Conservation (phyloP, 2,113 vertebrate genomes). For the Odocoileus hemionus region DNA sequence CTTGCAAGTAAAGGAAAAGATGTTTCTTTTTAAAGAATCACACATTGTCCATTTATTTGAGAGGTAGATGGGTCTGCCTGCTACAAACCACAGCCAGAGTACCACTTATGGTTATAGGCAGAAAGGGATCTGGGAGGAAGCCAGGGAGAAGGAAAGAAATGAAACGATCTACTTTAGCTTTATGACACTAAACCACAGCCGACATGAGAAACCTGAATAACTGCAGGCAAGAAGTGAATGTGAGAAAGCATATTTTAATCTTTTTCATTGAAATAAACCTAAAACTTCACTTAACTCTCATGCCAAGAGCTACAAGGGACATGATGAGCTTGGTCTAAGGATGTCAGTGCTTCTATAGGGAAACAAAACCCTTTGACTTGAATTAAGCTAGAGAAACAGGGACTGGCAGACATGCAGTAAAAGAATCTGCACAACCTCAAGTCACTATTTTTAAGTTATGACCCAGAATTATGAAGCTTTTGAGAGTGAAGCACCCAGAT, state of each 20-base stretch:
- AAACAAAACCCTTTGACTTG: neutral
- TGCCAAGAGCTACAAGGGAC: neutral
- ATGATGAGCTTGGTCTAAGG: neutral
- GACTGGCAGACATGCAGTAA: neutral
- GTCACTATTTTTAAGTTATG: neutral
- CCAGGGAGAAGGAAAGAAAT: neutral
- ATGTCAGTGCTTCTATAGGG: neutral
- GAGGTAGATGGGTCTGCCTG: neutral
- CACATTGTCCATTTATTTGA: neutral
- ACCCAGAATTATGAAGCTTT: neutral
- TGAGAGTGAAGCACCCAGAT: neutral
- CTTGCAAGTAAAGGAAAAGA: neutral
- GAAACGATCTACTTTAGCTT: neutral
- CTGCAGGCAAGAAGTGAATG: neutral
- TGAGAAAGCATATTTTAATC: neutral
- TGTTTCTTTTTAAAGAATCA: neutral
- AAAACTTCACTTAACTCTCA: neutral
- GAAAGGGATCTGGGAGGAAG: neutral
- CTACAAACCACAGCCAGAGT: neutral
- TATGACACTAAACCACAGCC: neutral
- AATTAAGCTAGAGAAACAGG: neutral
- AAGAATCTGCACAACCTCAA: neutral
- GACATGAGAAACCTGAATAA: neutral
- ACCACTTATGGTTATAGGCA: neutral
- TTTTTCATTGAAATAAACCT: neutral